Evolutionary conservation across 2,888 invertebrate species (phyloP), one percentile per base, ranked within the genome.

Genomic region (Pecten maximus): DNA sequence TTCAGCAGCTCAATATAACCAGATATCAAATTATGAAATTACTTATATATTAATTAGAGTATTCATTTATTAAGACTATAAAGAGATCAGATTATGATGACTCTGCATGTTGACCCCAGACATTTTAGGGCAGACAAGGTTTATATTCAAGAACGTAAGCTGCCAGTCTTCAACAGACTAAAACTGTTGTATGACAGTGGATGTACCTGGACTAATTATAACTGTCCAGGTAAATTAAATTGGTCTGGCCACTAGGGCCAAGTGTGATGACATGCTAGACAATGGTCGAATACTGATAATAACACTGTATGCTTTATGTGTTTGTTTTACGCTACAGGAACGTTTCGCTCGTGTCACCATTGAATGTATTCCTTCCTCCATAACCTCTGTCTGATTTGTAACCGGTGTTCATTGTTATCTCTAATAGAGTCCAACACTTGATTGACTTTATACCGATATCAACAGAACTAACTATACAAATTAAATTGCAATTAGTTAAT

Each of bases 401-500:
- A 74, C 35, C 35, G 6, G 8, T 44, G 12, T 44, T 10, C 28
- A 10, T 0, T 74, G 28, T 28, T 23, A 74, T 74, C 35, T 28
- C 28, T 74, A 10, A 8, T 35, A 28, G 28, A 74, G 12, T 10
- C 15, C 2, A 74, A 28, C 15, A 35, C 35, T 28, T 44, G 44
- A 44, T 8, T 35, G 35, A 35, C 74, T 35, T 74, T 28, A n/a
- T n/a, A 35, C 35, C 12, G 8, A 44, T 44, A 44, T 44, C 44
- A 44, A 10, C 44, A n/a, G n/a, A n/a, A n/a, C n/a, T n/a, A n/a
- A 74, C 35, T 8, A 6, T 35, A 74, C 12, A 35, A 74, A 74
- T 74, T 74, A 28, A 74, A 74, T 74, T 74, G 74, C 10, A 6
- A 74, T 74, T 28, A 74, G 74, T 74, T 74, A 74, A 74, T 74